Evolutionary conservation across 2,797 vertebrate species (phyloP).

Genomic region (Orestias chungarensis): DNA sequence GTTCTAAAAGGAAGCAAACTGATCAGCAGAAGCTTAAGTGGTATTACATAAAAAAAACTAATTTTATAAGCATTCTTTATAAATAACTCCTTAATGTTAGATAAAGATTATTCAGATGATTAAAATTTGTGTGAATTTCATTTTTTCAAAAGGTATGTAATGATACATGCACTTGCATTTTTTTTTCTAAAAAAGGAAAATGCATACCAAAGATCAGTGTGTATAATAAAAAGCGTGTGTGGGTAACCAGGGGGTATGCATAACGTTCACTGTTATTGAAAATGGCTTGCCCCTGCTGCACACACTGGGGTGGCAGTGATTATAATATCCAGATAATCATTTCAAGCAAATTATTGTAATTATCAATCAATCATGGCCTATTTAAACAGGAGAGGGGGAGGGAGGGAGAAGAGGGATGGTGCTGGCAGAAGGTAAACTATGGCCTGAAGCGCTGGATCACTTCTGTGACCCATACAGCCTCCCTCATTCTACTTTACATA

Average conservation of each 20-base stretch:
- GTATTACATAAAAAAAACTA: background rate
- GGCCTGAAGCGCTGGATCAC: constrained; percentile 80
- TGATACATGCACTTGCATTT: background rate
- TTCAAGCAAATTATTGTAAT: constrained; percentile 96
- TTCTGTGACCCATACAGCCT: constrained; percentile 89
- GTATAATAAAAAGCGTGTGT: constrained; percentile 2
- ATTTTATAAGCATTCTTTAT: background rate
- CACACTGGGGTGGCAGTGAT: constrained; percentile 74
- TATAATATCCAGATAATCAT: constrained; percentile 94
- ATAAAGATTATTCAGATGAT: background rate
- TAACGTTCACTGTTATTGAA: constrained; percentile 77
- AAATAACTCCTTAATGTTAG: background rate
- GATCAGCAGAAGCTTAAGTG: background rate
- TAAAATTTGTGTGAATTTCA: background rate
- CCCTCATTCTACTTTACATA: constrained; percentile 78
- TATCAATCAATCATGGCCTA: constrained; percentile 92
- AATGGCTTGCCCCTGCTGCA: constrained; percentile 74
- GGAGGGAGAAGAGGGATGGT: constrained; percentile 39
- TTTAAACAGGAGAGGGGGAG: constrained; percentile 70
- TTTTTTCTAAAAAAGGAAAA: background rate
- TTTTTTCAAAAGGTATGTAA: background rate
- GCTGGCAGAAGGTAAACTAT: constrained; percentile 74
- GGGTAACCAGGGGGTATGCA: constrained; percentile 80
- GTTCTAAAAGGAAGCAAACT: background rate
- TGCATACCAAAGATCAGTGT: background rate